Percentiles rank a stretch among this genome's conserved stretches.
Evolutionary conservation across 2,797 vertebrate genomes (phyloP).

Genomic region (Pterois miles): DNA sequence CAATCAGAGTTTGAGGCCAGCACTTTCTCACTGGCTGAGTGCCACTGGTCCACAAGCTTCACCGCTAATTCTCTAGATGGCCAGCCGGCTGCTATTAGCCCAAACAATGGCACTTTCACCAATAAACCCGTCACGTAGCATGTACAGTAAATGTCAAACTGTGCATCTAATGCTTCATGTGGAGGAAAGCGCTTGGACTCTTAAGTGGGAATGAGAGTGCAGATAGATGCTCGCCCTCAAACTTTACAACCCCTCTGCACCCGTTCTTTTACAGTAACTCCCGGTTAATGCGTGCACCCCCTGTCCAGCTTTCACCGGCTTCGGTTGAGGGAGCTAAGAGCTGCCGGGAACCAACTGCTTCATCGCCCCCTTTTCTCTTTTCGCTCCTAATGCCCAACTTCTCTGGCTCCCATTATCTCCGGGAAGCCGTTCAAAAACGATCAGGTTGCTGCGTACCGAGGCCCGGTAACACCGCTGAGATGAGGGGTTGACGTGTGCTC

Average conservation of each 20-base stretch:
- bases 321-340: slow-evolving; percentile 30
- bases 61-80: slow-evolving; percentile 39
- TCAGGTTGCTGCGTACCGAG: slow-evolving; percentile 54
- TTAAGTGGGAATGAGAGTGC: slow-evolving; percentile 68
- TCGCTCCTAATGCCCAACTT: slow-evolving; percentile 39
- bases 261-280: slow-evolving; percentile 56
- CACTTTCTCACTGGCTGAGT: slow-evolving; percentile 23
- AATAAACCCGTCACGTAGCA: slow-evolving; percentile 46
- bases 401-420: slow-evolving; percentile 67
- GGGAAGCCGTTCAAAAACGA: slow-evolving; percentile 51
- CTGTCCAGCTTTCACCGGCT: slow-evolving; percentile 21
- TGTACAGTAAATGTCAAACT: slow-evolving; percentile 51
- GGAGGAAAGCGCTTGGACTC: slow-evolving; percentile 40
- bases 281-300: slow-evolving; percentile 57
- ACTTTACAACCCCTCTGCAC: slow-evolving; percentile 76
- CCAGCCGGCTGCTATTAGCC: slow-evolving; percentile 18
- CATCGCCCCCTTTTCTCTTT: slow-evolving; percentile 16
- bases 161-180: slow-evolving; percentile 50
- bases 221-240: slow-evolving; percentile 55
- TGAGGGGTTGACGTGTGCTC: slow-evolving; percentile 24
- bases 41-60: slow-evolving; percentile 19
- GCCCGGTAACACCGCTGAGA: slow-evolving; percentile 18
- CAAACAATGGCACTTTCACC: slow-evolving; percentile 42
- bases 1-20: slow-evolving; percentile 33
- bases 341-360: slow-evolving; percentile 65